Percentiles rank a stretch among this genome's conserved stretches.
Conservation (phyloP, 2,888 invertebrate genomes). For the Carpatolechia fugitivella region DNA sequence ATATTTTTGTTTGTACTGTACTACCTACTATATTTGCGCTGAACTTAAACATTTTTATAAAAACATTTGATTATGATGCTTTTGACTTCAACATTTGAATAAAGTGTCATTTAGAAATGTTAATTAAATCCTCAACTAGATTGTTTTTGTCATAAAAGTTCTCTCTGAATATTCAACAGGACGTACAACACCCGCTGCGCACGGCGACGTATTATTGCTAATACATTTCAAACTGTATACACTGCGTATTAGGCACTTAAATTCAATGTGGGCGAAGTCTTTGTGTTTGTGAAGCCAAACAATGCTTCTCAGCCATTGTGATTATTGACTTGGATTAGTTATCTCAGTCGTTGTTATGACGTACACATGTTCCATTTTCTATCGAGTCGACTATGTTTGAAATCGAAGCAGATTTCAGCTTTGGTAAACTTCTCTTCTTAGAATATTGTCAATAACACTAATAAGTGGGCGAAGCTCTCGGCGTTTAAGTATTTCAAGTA, state of each 20-base stretch:
- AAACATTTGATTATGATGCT: background rate
- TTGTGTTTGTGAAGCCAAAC: constrained; percentile 33
- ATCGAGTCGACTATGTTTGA: constrained; percentile 24
- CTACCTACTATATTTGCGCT: background rate
- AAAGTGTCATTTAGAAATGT: constrained; percentile 42
- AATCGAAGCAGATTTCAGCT: background rate
- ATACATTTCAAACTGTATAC: constrained; percentile 28
- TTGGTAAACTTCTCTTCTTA: background rate
- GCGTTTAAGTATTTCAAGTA: constrained; percentile 4
- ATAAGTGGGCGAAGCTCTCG: background rate
- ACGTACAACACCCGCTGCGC: constrained; percentile 19
- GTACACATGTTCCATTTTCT: constrained; percentile 38
- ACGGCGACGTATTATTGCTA: constrained; percentile 14
- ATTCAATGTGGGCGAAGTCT: constrained; percentile 16
- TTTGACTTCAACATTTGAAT: constrained; percentile 6
- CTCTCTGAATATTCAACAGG: constrained; percentile 41
- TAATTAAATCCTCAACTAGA: constrained; percentile 60
- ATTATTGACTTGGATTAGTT: constrained; percentile 52
- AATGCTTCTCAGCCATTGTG: constrained; percentile 36
- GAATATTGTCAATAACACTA: background rate
- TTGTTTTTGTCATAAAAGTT: constrained; percentile 61
- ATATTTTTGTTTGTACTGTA: background rate
- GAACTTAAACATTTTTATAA: background rate
- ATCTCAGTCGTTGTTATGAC: constrained; percentile 40
- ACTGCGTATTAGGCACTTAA: constrained; percentile 24